These are phyloP conservation scores for Prosopocoilus inquinatus DNA, from an alignment of 2,888 invertebrate species.

Conservation along the genomic window DNA sequence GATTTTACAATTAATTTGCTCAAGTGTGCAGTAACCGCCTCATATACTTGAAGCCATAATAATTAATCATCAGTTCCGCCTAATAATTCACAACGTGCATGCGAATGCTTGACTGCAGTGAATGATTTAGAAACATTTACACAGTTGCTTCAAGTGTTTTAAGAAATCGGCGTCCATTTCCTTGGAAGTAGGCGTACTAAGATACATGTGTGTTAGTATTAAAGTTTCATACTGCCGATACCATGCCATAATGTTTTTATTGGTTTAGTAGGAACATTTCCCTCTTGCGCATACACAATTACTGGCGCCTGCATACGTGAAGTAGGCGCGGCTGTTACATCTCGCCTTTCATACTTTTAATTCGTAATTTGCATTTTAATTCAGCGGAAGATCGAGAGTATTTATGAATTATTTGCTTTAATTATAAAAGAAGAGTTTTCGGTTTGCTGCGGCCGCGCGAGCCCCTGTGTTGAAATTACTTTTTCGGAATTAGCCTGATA, in stretches of 20 bases:
- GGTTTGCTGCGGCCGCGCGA: not conserved
- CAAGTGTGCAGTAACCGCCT: too few species aligned
- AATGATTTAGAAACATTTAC: too few species aligned
- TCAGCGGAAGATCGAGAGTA: not conserved
- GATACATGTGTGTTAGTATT: not conserved
- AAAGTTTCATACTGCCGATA: not conserved
- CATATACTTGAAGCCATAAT: too few species aligned
- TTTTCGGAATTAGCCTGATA: not conserved
- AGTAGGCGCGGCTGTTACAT: conserved; percentile 9
- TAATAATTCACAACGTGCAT: too few species aligned
- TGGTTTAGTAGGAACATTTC: not conserved
- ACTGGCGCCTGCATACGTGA: conserved; percentile 19
- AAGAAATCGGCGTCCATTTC: too few species aligned
- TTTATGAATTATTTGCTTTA: not conserved
- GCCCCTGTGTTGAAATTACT: not conserved
- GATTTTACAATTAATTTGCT: too few species aligned
- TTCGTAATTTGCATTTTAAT: conserved; percentile 3
- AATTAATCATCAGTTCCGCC: too few species aligned
- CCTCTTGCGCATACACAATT: conserved; percentile 11
- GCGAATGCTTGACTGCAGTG: too few species aligned
- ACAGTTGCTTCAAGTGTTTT: too few species aligned
- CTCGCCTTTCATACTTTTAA: conserved; percentile 7
- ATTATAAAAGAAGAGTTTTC: not conserved
- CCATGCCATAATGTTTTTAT: conserved; percentile 2
- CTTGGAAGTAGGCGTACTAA: not conserved